These are phyloP conservation scores for Nectonema munidae DNA, from an alignment of 2,888 invertebrate genomes.

Conservation along the genomic window DNA sequence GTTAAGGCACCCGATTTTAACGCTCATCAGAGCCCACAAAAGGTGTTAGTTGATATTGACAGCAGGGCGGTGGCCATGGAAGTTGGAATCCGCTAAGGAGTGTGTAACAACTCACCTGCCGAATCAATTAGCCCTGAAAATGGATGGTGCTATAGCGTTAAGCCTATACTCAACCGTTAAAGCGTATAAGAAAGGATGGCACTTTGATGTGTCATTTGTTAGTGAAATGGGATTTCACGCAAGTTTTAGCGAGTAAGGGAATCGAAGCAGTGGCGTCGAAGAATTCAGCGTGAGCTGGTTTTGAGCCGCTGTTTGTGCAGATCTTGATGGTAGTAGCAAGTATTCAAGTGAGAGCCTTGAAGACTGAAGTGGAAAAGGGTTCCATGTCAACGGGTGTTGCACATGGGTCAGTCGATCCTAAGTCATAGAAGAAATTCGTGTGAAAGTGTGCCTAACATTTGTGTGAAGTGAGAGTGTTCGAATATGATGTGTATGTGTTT, in stretches of 20 bases:
- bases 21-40: slow-evolving; percentile 32
- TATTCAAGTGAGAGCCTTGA: slow-evolving; percentile 32
- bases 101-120: slow-evolving; percentile 34
- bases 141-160: slow-evolving; percentile 32
- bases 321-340: slow-evolving; percentile 41
- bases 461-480: too few species aligned
- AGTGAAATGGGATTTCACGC: slow-evolving; percentile 27
- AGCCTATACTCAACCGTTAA: slow-evolving; percentile 27
- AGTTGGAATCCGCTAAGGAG: slow-evolving; percentile 36
- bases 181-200: slow-evolving; percentile 24
- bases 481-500: too few species aligned
- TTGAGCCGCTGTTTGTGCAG: slow-evolving; percentile 27
- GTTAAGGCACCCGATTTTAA: slow-evolving; percentile 34
- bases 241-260: slow-evolving; percentile 32
- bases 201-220: slow-evolving; percentile 26
- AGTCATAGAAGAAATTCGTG: slow-evolving; percentile 19
- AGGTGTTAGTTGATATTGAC: slow-evolving; percentile 34
- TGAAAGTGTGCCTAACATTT: slow-evolving; percentile 14
- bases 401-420: slow-evolving; percentile 22
- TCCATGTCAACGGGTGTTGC: slow-evolving; percentile 28
- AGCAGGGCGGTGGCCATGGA: slow-evolving; percentile 42
- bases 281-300: slow-evolving; percentile 29
- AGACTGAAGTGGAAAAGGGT: slow-evolving; percentile 28
- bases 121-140: slow-evolving; percentile 35
- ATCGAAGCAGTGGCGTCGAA: slow-evolving; percentile 30